These are phyloP conservation scores for Pecten maximus DNA, from an alignment of 2,888 invertebrate genomes.

Conservation along the genomic window DNA sequence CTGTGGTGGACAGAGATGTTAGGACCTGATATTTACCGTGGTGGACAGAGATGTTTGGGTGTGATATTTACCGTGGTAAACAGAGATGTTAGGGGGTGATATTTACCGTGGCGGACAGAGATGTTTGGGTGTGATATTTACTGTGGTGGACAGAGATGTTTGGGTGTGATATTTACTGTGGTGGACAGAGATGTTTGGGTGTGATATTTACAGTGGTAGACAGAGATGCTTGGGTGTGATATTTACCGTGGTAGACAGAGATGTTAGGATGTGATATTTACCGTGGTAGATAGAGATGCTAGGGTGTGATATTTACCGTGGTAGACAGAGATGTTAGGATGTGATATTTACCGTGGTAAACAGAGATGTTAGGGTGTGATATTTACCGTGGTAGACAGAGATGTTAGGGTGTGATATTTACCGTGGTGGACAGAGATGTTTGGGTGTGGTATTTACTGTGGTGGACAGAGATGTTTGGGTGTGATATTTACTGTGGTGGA, in stretches of 20 bases:
- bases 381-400: not conserved
- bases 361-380: not conserved
- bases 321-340: not conserved
- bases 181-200: not conserved
- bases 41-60: not conserved
- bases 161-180: not conserved
- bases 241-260: not conserved
- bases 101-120: not conserved
- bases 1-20: not conserved
- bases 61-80: not conserved
- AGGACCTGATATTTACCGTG: not conserved
- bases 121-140: not conserved
- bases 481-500: not conserved
- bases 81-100: not conserved
- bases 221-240: not conserved
- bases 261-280: not conserved
- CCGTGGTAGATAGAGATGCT: not conserved
- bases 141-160: not conserved
- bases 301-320: not conserved
- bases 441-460: not conserved
- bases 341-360: not conserved
- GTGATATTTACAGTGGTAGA: not conserved
- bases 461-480: not conserved
- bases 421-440: not conserved
- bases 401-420: not conserved